A percentile compares a stretch with the other conserved stretches of the same genome.
These are phyloP conservation scores for Melanotaenia trifasciata DNA, from an alignment of 2,797 vertebrate genomes.

Conservation along the genomic window DNA sequence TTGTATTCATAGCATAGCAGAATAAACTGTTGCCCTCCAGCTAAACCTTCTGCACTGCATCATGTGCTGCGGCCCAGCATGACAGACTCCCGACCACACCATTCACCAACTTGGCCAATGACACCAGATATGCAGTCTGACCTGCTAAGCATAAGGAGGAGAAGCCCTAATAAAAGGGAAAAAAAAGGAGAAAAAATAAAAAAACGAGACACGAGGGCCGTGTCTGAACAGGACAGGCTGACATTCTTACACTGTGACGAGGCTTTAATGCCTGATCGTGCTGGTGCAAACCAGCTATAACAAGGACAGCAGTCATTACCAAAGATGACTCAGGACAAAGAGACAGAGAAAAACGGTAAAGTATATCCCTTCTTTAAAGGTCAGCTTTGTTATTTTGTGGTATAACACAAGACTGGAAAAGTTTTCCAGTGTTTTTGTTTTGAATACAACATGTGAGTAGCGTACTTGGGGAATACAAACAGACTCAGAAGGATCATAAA, in stretches of 20 bases:
- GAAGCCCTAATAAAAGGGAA: slow-evolving; percentile 33
- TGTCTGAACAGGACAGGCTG: slow-evolving; percentile 40
- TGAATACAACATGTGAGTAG: slow-evolving; percentile 21
- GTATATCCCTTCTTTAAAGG: slow-evolving; percentile 6
- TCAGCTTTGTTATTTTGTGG: slow-evolving; percentile 17
- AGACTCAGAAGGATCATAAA: slow-evolving; percentile 49
- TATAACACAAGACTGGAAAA: slow-evolving; percentile 19
- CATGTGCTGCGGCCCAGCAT: slow-evolving; percentile 69
- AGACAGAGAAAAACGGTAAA: neutral
- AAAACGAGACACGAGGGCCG: slow-evolving; percentile 7
- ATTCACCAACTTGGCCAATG: slow-evolving; percentile 44
- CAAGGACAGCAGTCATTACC: slow-evolving; percentile 22
- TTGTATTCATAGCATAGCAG: slow-evolving; percentile 70
- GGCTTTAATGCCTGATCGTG: slow-evolving; percentile 33
- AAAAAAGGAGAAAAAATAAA: slow-evolving; percentile 1
- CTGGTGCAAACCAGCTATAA: slow-evolving; percentile 37
- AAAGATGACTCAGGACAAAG: slow-evolving; percentile 54
- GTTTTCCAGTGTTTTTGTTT: slow-evolving; percentile 28
- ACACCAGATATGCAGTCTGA: slow-evolving; percentile 78
- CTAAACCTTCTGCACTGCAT: slow-evolving; percentile 62
- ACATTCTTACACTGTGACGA: slow-evolving; percentile 62
- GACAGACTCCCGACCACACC: slow-evolving; percentile 43
- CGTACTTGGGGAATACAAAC: slow-evolving; percentile 45
- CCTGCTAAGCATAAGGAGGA: slow-evolving; percentile 68
- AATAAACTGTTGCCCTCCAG: slow-evolving; percentile 54